Evolutionary conservation across 1,140 invertebrate species (phyloP).

Genomic region (Atopsyche davidsoni): DNA sequence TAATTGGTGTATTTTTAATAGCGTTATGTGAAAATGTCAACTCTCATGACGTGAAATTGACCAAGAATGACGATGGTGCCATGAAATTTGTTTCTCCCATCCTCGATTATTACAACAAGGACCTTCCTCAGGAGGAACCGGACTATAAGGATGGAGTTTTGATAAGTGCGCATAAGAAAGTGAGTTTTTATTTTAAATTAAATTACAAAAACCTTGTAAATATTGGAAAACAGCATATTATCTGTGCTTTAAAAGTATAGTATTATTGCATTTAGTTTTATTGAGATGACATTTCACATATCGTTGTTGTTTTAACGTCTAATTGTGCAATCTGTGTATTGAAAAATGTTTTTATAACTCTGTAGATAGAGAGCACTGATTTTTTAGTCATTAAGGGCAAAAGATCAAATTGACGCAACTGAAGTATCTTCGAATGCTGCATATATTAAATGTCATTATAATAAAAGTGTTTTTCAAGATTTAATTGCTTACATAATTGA

Average conservation of each 20-base stretch:
- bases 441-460: too few species aligned
- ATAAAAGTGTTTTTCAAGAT: too few species aligned
- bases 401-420: too few species aligned
- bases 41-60: slow-evolving; percentile 4
- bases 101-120: slow-evolving; percentile 10
- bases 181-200: slow-evolving; percentile 12
- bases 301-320: neutral
- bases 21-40: slow-evolving; percentile 5
- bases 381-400: too few species aligned
- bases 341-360: neutral
- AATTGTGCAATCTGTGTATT: neutral
- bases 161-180: slow-evolving; percentile 15
- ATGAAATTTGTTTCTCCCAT: slow-evolving; percentile 7
- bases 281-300: neutral
- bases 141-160: slow-evolving; percentile 12
- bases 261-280: neutral
- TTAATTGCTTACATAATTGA: too few species aligned
- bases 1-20: neutral
- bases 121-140: slow-evolving; percentile 7
- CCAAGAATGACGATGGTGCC: too few species aligned
- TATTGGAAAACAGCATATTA: neutral
- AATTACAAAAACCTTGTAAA: slow-evolving; percentile 13
- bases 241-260: neutral
- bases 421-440: too few species aligned
- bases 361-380: neutral